Conservation (phyloP, 1,140 invertebrate genomes). For the Drosophila triauraria region DNA sequence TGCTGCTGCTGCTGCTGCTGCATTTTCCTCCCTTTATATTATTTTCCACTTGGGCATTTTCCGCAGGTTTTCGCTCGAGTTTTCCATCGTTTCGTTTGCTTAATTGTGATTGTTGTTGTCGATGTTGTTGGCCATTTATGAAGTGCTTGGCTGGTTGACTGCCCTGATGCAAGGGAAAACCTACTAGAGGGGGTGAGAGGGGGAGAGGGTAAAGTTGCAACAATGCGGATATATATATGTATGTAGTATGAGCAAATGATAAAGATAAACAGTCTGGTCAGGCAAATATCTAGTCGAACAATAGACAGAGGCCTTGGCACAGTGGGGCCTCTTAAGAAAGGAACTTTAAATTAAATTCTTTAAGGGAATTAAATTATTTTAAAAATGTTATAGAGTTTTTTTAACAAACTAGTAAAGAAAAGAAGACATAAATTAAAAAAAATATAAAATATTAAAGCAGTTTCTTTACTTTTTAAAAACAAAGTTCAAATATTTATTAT, state of each 20-base stretch:
- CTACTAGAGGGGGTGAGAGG: background rate
- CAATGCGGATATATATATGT: conserved; percentile 51
- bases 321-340: background rate
- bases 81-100: conserved; percentile 56
- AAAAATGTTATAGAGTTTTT: too few species aligned
- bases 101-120: conserved; percentile 63
- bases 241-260: conserved; percentile 34
- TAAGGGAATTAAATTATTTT: too few species aligned
- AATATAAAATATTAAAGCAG: background rate
- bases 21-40: conserved; percentile 7
- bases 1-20: conserved; percentile 6
- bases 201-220: conserved; percentile 31
- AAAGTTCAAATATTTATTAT: too few species aligned
- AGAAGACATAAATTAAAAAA: background rate
- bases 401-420: background rate
- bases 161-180: conserved; percentile 57
- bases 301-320: conserved; percentile 27
- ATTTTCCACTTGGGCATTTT: conserved; percentile 49
- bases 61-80: conserved; percentile 27
- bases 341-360: background rate
- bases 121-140: conserved; percentile 67
- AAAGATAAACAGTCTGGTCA: conserved; percentile 59
- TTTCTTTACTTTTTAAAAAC: too few species aligned
- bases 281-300: conserved; percentile 41
- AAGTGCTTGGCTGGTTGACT: conserved; percentile 63